Conservation (phyloP, 30 jellyfish, hydroid and myxozoan species). For the Catostylus mosaicus region DNA sequence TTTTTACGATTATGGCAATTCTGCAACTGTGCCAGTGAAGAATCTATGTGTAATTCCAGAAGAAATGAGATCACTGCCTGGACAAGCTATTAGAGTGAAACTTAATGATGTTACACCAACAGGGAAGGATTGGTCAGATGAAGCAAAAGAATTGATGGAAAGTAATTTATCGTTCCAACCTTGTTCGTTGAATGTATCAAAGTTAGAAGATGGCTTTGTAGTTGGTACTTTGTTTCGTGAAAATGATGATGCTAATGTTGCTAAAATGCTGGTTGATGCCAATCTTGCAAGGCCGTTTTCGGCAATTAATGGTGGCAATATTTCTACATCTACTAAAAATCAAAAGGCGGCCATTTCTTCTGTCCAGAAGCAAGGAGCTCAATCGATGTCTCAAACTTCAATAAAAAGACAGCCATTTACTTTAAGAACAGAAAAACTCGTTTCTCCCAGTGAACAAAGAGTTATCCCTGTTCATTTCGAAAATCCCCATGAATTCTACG, state of each 20-base stretch:
- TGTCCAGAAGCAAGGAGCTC: no score
- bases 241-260: slow-evolving; percentile 1
- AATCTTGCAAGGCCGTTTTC: background rate
- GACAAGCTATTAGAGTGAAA: slow-evolving; percentile 68
- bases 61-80: slow-evolving; percentile 57
- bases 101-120: slow-evolving; percentile 39
- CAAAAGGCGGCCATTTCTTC: background rate
- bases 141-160: slow-evolving; percentile 35
- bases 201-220: background rate
- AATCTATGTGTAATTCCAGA: slow-evolving; percentile 65
- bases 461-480: slow-evolving; percentile 63
- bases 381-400: background rate
- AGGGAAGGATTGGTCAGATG: slow-evolving; percentile 7
- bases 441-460: background rate
- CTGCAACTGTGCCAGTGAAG: background rate
- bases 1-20: slow-evolving; percentile 48
- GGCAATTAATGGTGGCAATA: no score
- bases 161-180: slow-evolving; percentile 23
- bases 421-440: background rate
- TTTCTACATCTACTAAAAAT: background rate
- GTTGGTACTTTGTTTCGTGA: slow-evolving; percentile 8
- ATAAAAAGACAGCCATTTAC: slow-evolving; percentile 1
- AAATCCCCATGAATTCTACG: slow-evolving; percentile 65
- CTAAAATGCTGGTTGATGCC: slow-evolving; percentile 24
- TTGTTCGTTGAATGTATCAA: slow-evolving; percentile 5